Conservation (phyloP, 2,113 vertebrate species). For the Nettapus auritus region DNA sequence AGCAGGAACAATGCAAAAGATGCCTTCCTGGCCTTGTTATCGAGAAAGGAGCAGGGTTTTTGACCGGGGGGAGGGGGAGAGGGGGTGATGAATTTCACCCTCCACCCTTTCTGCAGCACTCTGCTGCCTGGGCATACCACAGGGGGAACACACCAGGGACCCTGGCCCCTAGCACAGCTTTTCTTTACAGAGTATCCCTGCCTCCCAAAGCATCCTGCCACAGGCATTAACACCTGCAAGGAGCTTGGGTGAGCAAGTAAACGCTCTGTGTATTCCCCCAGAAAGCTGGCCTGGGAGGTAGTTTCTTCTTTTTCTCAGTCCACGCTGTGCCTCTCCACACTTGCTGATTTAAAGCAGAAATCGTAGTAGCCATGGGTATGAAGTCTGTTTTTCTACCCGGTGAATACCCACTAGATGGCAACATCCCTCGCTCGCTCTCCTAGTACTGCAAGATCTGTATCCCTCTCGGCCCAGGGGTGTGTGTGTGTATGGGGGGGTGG, state of each 20-base stretch:
- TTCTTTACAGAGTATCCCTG: background rate
- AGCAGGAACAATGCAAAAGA: background rate
- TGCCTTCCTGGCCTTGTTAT: background rate
- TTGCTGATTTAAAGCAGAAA: background rate
- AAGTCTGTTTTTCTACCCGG: background rate
- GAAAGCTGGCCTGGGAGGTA: background rate
- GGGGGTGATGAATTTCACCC: background rate
- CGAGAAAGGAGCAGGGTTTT: background rate
- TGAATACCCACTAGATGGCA: constrained; percentile 52
- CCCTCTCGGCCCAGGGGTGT: accelerated
- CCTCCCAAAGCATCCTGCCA: background rate
- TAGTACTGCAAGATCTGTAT: accelerated
- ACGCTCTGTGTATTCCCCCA: background rate
- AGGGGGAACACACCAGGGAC: background rate
- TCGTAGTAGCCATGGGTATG: accelerated
- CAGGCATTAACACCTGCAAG: background rate
- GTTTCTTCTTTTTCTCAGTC: background rate
- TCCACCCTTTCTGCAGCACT: background rate
- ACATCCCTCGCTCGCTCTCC: background rate
- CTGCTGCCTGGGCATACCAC: background rate
- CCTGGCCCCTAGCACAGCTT: background rate
- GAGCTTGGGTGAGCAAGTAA: accelerated
- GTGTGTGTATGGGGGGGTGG: too few relatives aligned
- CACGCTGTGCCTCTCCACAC: background rate
- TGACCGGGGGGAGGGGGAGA: too few relatives aligned